Evolutionary conservation across 2,797 vertebrate species (phyloP), one percentile per base, ranked within the genome.

Genomic region (Hydrolagus colliei): DNA sequence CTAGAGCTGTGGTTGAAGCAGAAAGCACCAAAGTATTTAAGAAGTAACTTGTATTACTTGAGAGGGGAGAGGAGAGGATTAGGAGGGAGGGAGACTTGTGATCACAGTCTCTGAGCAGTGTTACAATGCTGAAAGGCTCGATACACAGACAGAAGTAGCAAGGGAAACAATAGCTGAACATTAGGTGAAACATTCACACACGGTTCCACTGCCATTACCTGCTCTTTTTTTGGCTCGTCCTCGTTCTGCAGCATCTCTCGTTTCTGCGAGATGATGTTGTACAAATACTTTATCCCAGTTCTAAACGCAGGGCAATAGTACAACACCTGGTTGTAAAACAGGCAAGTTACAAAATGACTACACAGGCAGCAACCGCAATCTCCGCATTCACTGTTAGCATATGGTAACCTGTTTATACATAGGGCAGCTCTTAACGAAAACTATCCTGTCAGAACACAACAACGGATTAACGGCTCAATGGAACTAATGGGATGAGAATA

Each of bases 251-350:
- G 88, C 82, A 91, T 93, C 84, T 96, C 95, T 89, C 91, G 96
- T 88, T 92, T 93, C 91, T 92, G 96, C 67, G 96, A 94, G 90
- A 94, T 93, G 1, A 96, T 90, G 65, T 91, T 92, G 90, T 94
- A 95, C 88, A 99, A 93, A 72, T 94, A 95, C 88, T 97, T 98
- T 7, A 98, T 92, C 88, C 96, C 96, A 86, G 94, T 95, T 93
- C 96, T 97, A 93, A 99, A 96, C 61, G 97, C 96, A 86, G 98
- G 98, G 87, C 97, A 99, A 90, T 98, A 96, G 92, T 96, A 97
- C 16, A 99, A 92, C 52, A 99, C 97, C 98, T 99, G 89, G 65
- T 18, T 88, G 86, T 86, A 86, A 86, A 62, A 67, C 16, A 78
- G 65, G 9, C 13, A 82, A 52, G 41, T 52, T 52, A 67, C 13